These are phyloP conservation scores for Itoplectis maculator DNA, from an alignment of 2,888 invertebrate genomes.

Conservation along the genomic window DNA sequence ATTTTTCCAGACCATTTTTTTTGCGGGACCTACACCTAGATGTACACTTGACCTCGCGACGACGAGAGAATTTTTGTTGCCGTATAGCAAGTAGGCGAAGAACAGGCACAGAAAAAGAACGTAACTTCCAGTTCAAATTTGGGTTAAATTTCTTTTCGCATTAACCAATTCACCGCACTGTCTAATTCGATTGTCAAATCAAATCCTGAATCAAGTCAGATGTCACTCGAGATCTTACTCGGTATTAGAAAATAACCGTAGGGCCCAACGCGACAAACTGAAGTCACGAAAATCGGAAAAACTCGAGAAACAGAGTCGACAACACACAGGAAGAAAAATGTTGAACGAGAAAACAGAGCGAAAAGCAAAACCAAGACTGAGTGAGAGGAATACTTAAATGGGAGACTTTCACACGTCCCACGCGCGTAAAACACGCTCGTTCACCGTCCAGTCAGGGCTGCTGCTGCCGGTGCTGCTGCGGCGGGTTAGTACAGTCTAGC, in stretches of 20 bases:
- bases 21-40: too few species aligned
- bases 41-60: too few species aligned
- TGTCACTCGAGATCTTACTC: too few species aligned
- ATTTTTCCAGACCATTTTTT: too few species aligned
- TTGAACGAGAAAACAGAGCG: not conserved
- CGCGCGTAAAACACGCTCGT: slow-evolving; percentile 67
- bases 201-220: too few species aligned
- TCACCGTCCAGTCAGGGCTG: slow-evolving; percentile 45
- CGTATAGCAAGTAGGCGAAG: not conserved
- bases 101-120: not conserved
- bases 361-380: slow-evolving; percentile 9
- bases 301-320: not conserved
- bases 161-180: too few species aligned
- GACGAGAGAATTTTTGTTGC: slow-evolving; percentile 53
- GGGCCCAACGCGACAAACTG: too few species aligned
- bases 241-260: too few species aligned
- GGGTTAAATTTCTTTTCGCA: too few species aligned
- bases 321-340: slow-evolving; percentile 6
- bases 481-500: slow-evolving; percentile 9
- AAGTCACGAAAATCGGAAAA: slow-evolving; percentile 2
- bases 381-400: slow-evolving; percentile 60
- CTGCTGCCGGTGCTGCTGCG: slow-evolving; percentile 28
- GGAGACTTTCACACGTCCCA: slow-evolving; percentile 67
- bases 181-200: too few species aligned
- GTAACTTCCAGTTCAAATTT: not conserved